Conservation (phyloP, 2,888 invertebrate genomes). For the Heliconius hortense region DNA sequence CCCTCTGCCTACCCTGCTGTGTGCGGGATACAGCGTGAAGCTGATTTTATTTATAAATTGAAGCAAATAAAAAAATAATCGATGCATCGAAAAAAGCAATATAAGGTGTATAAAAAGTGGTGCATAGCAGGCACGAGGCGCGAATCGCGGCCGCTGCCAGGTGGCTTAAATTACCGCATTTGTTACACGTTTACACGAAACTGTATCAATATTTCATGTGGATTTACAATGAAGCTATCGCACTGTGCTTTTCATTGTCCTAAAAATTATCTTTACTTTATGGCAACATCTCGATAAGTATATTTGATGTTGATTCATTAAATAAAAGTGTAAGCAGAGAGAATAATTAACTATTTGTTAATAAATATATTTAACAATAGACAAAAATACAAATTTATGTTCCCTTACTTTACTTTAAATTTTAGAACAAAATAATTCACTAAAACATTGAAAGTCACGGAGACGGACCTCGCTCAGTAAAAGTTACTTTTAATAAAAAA, state of each 20-base stretch:
- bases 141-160: slow-evolving; percentile 65
- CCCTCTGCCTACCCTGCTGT: too few relatives aligned
- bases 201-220: slow-evolving; percentile 82
- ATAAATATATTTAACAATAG: not conserved
- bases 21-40: too few relatives aligned
- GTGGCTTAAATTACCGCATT: slow-evolving; percentile 82
- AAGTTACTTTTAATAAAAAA: not conserved
- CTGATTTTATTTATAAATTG: slow-evolving; percentile 43
- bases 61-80: slow-evolving; percentile 35
- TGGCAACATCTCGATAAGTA: slow-evolving; percentile 20
- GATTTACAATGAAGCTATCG: slow-evolving; percentile 77
- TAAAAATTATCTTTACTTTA: slow-evolving; percentile 35
- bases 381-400: not conserved
- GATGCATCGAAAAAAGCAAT: slow-evolving; percentile 47
- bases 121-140: slow-evolving; percentile 62
- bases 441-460: not conserved
- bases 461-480: not conserved
- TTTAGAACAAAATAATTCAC: not conserved
- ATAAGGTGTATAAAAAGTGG: slow-evolving; percentile 71
- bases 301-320: not conserved
- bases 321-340: not conserved
- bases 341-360: not conserved
- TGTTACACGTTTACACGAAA: slow-evolving; percentile 82
- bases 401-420: not conserved
- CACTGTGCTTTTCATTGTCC: slow-evolving; percentile 60